These are phyloP conservation scores for Spheniscus humboldti DNA, from an alignment of 2,797 vertebrate genomes.

Conservation along the genomic window DNA sequence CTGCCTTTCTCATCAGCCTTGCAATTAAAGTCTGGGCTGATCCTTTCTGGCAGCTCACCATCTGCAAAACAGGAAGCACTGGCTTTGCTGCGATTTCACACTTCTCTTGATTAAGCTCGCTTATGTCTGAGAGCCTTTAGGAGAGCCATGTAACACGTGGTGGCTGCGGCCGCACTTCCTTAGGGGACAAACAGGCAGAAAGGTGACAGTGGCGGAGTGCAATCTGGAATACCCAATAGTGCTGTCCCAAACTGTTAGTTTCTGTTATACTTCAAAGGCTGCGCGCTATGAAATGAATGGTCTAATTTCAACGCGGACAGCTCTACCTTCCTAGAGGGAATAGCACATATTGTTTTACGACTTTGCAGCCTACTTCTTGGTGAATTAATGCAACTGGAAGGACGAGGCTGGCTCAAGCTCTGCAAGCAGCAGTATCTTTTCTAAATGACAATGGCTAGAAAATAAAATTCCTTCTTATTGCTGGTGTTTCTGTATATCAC, in stretches of 20 bases:
- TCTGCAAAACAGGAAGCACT: slow-evolving; percentile 54
- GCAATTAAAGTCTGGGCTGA: slow-evolving; percentile 61
- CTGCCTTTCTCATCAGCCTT: slow-evolving; percentile 35
- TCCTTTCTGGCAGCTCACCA: slow-evolving; percentile 68
- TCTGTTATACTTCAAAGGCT: background rate
- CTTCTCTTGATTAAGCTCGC: slow-evolving; percentile 20
- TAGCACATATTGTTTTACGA: accelerated
- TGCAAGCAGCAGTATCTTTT: background rate
- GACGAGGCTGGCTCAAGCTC: background rate
- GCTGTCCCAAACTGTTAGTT: background rate
- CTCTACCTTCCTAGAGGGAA: background rate
- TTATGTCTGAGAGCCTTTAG: slow-evolving; percentile 17
- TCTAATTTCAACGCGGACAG: background rate
- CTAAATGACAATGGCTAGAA: background rate
- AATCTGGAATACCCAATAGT: slow-evolving; percentile 7
- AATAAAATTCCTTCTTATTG: background rate
- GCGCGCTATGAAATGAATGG: background rate
- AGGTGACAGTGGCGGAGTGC: background rate
- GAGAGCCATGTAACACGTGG: background rate
- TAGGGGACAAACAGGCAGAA: background rate
- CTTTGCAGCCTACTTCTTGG: background rate
- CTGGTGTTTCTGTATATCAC: background rate
- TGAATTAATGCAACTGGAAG: background rate
- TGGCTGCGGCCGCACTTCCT: accelerated
- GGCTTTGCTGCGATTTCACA: slow-evolving; percentile 62